Evolutionary conservation across 2,888 invertebrate genomes (phyloP), one percentile per base, ranked within the genome.

Genomic region (Eugnorisma glareosa): DNA sequence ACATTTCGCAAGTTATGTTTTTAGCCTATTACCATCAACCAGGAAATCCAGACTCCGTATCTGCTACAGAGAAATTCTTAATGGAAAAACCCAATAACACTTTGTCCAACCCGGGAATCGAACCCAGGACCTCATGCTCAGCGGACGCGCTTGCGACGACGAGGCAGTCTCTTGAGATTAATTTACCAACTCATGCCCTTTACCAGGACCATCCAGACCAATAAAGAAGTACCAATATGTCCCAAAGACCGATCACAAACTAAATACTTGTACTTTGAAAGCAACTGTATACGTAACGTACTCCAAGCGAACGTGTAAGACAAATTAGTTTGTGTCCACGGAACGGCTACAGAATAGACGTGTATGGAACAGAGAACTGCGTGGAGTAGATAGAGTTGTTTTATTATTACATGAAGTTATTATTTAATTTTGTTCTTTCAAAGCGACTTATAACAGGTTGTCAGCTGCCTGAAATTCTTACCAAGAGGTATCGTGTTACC

Each of bases 281-380:
- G 77, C 80, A 67, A 69, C 51, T 48, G 59, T 43, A 67, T 71
- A 67, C 43, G 61, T 66, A 64, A 77, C 79, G 43, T 73, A 79
- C 84, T 79, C 59, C 81, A 75, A 82, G 72, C 66, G 73, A 84
- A 79, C 88, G 88, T 93, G 93, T 93, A 91, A 93, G 92, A 91
- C 92, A 93, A 93, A 94, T 93, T 93, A 92, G 91, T 89, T 90
- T 86, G 79, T 86, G 88, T 90, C 84, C 86, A 81, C 83, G 76
- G 85, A 75, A 77, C 75, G 73, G 72, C 64, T 79, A 79, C 68
- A 75, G 75, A 77, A 70, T 70, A 66, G 68, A 77, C 76, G 81
- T 77, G 64, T 57, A n/a, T 63, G 21, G 10, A 8, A 15, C 64
- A 84, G 15, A 28, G 70, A 73, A 79, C 75, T 54, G 10, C 10